These are phyloP conservation scores for Flexamia atlantica DNA, from an alignment of 2,888 invertebrate species.

Conservation along the genomic window DNA sequence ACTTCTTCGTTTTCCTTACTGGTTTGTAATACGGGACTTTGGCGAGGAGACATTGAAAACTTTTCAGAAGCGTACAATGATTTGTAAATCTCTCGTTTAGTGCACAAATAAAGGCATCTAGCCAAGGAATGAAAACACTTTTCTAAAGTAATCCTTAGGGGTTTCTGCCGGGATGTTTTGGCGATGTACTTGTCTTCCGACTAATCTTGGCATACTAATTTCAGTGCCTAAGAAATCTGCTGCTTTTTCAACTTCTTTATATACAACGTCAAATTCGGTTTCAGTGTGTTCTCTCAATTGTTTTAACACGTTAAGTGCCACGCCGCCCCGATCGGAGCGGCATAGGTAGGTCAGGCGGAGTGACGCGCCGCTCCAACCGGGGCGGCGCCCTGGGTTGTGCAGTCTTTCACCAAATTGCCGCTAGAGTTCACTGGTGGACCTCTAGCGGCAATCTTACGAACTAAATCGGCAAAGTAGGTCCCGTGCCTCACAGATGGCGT, in stretches of 20 bases:
- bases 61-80: slow-evolving; percentile 22
- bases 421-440: too few species aligned
- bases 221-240: neutral
- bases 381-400: too few species aligned
- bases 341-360: too few species aligned
- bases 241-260: slow-evolving; percentile 14
- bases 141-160: slow-evolving; percentile 5
- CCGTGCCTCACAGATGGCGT: too few species aligned
- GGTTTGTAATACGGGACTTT: too few species aligned
- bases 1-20: too few species aligned
- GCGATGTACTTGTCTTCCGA: slow-evolving; percentile 9
- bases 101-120: slow-evolving; percentile 22
- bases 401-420: too few species aligned
- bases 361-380: too few species aligned
- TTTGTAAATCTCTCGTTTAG: slow-evolving; percentile 9
- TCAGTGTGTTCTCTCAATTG: slow-evolving; percentile 27
- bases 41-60: slow-evolving; percentile 39
- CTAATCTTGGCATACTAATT: neutral
- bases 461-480: too few species aligned
- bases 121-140: slow-evolving; percentile 36
- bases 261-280: neutral
- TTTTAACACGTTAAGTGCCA: too few species aligned
- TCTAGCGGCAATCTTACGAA: too few species aligned
- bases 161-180: slow-evolving; percentile 29
- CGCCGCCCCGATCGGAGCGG: too few species aligned